Evolutionary conservation across 92 coral and sea anemone species (phyloP).

Genomic region (Heteractis magnifica): DNA sequence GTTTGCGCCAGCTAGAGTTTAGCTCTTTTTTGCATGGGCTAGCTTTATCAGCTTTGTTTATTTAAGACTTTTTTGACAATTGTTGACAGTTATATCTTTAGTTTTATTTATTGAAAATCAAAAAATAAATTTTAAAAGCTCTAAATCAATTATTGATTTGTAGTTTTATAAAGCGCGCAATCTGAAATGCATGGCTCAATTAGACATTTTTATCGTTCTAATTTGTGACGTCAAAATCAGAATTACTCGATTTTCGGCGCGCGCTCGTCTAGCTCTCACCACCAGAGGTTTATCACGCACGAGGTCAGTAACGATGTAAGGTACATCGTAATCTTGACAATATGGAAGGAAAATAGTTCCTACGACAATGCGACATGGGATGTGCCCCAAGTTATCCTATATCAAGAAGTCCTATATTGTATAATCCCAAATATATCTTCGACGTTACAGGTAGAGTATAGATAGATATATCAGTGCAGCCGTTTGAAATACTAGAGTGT

Average conservation of each 20-base stretch:
- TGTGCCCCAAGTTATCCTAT: conserved; percentile 84
- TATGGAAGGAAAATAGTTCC: background rate
- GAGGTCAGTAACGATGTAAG: background rate
- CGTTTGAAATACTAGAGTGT: no score
- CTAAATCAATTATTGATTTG: no score
- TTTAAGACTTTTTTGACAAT: no score
- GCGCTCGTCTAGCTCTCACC: background rate
- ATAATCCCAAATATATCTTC: conserved; percentile 59
- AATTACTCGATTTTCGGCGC: background rate
- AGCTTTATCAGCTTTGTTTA: no score
- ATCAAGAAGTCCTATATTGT: conserved; percentile 63
- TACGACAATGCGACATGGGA: conserved; percentile 69
- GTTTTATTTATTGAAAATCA: no score
- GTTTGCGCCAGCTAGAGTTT: no score
- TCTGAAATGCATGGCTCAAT: no score
- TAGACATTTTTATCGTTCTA: background rate
- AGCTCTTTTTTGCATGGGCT: no score
- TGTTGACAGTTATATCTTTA: no score
- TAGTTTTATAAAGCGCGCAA: no score
- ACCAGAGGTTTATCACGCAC: background rate
- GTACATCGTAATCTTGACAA: background rate
- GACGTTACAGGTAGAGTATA: conserved; percentile 51
- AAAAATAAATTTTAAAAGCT: no score
- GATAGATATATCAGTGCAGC: no score
- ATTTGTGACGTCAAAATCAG: background rate